phyloP scores from a whole-genome alignment of 2,113 vertebrate genomes.

The Melanostigma gelatinosum region DNA sequence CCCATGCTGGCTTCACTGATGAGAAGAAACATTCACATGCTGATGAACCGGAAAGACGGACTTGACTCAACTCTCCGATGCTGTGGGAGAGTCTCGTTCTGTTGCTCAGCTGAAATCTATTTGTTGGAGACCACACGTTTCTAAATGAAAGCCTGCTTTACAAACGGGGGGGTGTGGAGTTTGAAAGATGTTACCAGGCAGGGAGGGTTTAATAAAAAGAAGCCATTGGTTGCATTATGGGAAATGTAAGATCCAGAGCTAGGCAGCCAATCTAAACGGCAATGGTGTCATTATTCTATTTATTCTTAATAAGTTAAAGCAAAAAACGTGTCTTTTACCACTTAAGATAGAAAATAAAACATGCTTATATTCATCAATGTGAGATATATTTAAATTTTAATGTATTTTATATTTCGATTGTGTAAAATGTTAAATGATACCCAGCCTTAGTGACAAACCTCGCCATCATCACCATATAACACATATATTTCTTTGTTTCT shows the following conservation, averaged over 20 bases:
- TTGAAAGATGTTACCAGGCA: neutral
- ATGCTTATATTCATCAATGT: neutral
- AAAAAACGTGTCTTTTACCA: neutral
- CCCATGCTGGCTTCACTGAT: slow-evolving; percentile 52
- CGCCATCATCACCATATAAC: neutral
- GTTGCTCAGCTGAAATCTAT: slow-evolving; percentile 1
- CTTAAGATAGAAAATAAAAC: neutral
- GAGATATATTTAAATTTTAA: neutral
- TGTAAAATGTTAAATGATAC: neutral
- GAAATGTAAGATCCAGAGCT: slow-evolving; percentile 2
- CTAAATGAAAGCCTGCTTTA: neutral
- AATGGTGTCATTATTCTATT: too few relatives aligned
- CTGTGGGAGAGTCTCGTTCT: slow-evolving; percentile 34
- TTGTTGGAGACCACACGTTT: neutral
- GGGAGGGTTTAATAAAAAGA: neutral
- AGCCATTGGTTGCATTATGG: neutral
- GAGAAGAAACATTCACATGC: slow-evolving; percentile 74
- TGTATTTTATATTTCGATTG: neutral
- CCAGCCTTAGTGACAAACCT: neutral
- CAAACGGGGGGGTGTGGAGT: neutral
- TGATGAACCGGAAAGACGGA: slow-evolving; percentile 70
- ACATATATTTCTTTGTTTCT: neutral
- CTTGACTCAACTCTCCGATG: slow-evolving; percentile 11
- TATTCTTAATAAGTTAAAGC: neutral
- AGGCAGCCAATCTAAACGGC: too few relatives aligned